Evolutionary conservation across 2,888 invertebrate genomes (phyloP), one percentile per base, ranked within the genome.

Genomic region (Mythimna ferrago): DNA sequence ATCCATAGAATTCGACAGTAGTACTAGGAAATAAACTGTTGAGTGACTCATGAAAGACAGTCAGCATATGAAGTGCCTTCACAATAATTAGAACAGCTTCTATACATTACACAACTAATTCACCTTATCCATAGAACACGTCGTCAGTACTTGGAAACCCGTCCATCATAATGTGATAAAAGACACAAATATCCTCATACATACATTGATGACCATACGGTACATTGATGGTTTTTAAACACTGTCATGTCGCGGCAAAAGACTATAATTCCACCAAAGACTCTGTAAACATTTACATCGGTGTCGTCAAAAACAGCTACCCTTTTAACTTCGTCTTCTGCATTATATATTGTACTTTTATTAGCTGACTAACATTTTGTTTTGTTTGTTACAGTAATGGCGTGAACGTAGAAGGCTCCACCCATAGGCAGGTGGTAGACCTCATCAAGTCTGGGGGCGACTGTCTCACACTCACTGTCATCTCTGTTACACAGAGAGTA

Each of bases 371-470:
- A 75, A 66, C 57, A 19, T 51, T 10, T 67, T 62, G 16, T 63
- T 61, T 51, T 54, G 19, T 19, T 92, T 92, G 85, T 97, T 97
- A n/a, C 97, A 99, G 99, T 84, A 99, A 99, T 97, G 98, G 98
- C 86, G 98, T 98, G 80, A 99, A 98, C 96, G 99, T 99, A 19
- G 99, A 99, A 97, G 99, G 99, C 66, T 98, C 99, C n/a, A 99
- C 99, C 57, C 99, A 99, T 96, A 99, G 99, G 90, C 99, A 99
- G 96, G 99, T 99, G 80, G 99, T 99, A 61, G 99, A 99, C 96
- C 97, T 99, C 87, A 99, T 99, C 89, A 99, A 99, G 94, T 99
- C 99, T 19, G 99, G 99, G 4, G 99, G 99, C 26, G 99, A 99
- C 95, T 98, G 98, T 83, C 97, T 99, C 82, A 99, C 99, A 38